Evolutionary conservation across 2,797 vertebrate species (phyloP), one percentile per base, ranked within the genome.

Genomic region (Miichthys miiuy): DNA sequence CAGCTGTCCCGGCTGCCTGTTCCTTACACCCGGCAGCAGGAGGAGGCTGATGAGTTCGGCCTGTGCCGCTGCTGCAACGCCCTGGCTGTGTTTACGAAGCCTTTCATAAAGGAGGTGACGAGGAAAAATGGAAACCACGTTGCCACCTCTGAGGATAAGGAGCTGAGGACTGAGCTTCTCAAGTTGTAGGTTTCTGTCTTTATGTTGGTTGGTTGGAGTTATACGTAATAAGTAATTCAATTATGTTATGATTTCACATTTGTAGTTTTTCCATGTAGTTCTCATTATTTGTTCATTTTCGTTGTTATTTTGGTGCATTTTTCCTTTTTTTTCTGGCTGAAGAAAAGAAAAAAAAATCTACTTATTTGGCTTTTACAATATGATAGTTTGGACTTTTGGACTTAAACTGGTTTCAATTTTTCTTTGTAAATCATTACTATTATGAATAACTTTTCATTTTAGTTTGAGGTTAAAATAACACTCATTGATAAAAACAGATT

Each of bases 1-100:
- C 97, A 97, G 87, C 66, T 98, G 16, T 93, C 95, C 64, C 88
- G 93, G 47, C 94, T 99, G 79, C 98, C 98, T 3, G 96, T 99
- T 60, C 97, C 98, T 27, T 97, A 96, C 72, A 96, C 93, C 21
- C 81, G 86, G 81, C 93, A 96, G 90, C 97, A 97, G 89, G 96
- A 96, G 79, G 88, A 92, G 81, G 95, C 93, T 46, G 98, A 99
- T 48, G 89, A 91, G 56, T 88, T 95, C 11, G 95, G 95, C 9
- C 93, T 99, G 80, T 96, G 96, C 82, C 94, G 87, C 9, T 97
- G 97, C 91, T 98, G 96, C 85, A 71, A 68, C 9, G 95, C 96
- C 60, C 79, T 99, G 84, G 87, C 92, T 58, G 79, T 82, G n/a
- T 96, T 98, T 57, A 89, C 92, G 7, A 93, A 94, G 77, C 96